phyloP scores from a whole-genome alignment of 2,113 vertebrate genomes.

The Hippocampus comes region DNA sequence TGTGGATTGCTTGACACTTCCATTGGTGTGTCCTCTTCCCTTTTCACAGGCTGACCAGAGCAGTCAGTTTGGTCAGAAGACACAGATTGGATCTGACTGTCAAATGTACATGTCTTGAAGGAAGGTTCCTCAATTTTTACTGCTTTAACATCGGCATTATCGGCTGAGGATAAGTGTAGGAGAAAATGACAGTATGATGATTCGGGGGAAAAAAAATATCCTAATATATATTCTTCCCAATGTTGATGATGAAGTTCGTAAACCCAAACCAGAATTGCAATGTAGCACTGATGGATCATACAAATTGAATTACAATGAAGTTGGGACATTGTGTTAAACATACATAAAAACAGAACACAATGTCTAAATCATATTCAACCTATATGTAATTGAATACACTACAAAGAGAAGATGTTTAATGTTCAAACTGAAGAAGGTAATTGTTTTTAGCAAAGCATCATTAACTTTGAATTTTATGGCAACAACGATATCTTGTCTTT shows the following conservation, averaged over 20 bases:
- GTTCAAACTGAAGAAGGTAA: too few relatives aligned
- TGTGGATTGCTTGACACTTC: constrained; percentile 86
- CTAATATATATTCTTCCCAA: neutral
- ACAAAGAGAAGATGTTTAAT: too few relatives aligned
- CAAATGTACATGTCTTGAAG: constrained; percentile 87
- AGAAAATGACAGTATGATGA: constrained; percentile 8
- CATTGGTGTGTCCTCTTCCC: constrained; percentile 92
- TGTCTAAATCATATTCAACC: too few relatives aligned
- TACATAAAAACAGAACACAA: too few relatives aligned
- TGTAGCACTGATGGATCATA: neutral
- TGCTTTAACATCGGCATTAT: constrained; percentile 75
- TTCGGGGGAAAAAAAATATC: neutral
- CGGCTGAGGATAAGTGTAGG: constrained; percentile 56
- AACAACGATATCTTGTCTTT: too few relatives aligned
- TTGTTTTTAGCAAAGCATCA: too few relatives aligned
- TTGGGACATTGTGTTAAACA: too few relatives aligned
- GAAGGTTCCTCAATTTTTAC: constrained; percentile 90
- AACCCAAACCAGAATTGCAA: neutral
- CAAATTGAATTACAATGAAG: too few relatives aligned
- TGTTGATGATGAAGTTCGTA: neutral
- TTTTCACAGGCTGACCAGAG: constrained; percentile 78
- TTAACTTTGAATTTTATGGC: too few relatives aligned
- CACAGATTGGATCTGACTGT: constrained; percentile 88
- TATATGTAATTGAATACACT: too few relatives aligned
- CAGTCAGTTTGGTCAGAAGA: constrained; percentile 79